A percentile compares a stretch with the other conserved stretches of the same genome.
phyloP scores from a whole-genome alignment of 1,140 invertebrate genomes.

The Heterodera schachtii region DNA sequence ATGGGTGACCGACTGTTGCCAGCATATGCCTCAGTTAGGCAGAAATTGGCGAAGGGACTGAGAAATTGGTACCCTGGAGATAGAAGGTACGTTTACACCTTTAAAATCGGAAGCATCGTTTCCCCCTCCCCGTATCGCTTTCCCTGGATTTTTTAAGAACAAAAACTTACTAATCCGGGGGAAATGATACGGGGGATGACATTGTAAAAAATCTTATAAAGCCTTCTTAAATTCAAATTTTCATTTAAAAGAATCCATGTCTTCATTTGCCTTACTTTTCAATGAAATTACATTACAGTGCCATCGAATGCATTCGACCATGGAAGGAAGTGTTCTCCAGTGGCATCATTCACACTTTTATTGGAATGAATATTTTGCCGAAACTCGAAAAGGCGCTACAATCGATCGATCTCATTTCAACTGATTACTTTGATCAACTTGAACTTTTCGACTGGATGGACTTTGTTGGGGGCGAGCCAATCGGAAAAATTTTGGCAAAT shows the following conservation, averaged over 20 bases:
- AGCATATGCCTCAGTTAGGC: conserved; percentile 87
- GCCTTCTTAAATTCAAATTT: conserved; percentile 70
- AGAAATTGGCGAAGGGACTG: conserved; percentile 84
- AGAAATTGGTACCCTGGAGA: conserved; percentile 75
- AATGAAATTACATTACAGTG: conserved; percentile 70
- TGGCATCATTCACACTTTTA: conserved; percentile 51
- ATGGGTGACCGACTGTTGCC: conserved; percentile 77
- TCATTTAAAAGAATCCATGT: conserved; percentile 70
- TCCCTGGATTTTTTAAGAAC: too few species aligned
- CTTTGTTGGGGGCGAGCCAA: conserved; percentile 47
- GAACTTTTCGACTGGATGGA: conserved; percentile 55
- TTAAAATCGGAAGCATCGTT: too few species aligned
- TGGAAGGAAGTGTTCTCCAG: conserved; percentile 82
- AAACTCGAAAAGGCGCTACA: conserved; percentile 47
- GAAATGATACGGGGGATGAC: neutral
- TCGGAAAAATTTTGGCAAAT: conserved; percentile 52
- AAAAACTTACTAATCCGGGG: too few species aligned
- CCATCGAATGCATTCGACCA: conserved; percentile 84
- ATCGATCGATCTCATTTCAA: conserved; percentile 28
- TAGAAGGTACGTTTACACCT: conserved; percentile 19
- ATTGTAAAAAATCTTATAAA: conserved; percentile 15
- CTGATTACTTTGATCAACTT: conserved; percentile 39
- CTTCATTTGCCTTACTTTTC: too few species aligned
- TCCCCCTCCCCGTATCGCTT: too few species aligned
- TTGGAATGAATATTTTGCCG: conserved; percentile 60